Evolutionary conservation across 2,888 invertebrate genomes (phyloP), one percentile per base, ranked within the genome.

Genomic region (Eudasyphora cyanicolor): DNA sequence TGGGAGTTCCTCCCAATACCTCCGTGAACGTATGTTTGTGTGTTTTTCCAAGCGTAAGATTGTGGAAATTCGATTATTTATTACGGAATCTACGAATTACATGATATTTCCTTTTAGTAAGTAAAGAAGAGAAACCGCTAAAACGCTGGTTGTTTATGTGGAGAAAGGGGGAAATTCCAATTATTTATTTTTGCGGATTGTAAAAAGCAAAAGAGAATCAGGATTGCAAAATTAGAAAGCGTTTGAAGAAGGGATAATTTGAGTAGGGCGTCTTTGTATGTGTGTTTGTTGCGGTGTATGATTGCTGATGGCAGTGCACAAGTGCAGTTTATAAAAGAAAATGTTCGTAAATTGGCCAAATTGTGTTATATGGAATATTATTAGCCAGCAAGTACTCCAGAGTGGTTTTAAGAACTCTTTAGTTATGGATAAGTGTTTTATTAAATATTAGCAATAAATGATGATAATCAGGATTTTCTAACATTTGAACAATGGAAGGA

Each of bases 31-130:
- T n/a, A 32, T 29, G 4, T 12, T 8, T 29, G 60, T 60, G 60
- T 73, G 21, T 70, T 70, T 70, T 32, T 77, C 45, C 69, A 35
- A 70, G 84, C 80, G 86, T 77, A 83, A 77, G 71, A 87, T 88
- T 89, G 87, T 88, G 85, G 86, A 88, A 89, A 90, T 89, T 89
- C 89, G 89, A 89, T 89, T 90, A 89, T 88, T 88, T 89, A 87
- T 87, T 87, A 86, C 84, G 79, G 85, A 76, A 86, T 73, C 81
- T 70, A 84, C 60, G 75, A 81, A 85, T 89, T 86, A 87, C 87
- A 88, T 87, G 87, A 86, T 88, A 88, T 89, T 88, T 87, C 85
- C 87, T 84, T 81, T 82, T 32, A 32, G 21, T 27, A 17, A 14
- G 71, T 14, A 14, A 45, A 51, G 49, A 64, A 45, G 17, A 74